Percentiles rank a stretch among this genome's conserved stretches.
phyloP scores from a whole-genome alignment of 1,140 invertebrate species.

The Scaptodrosophila lebanonensis region DNA sequence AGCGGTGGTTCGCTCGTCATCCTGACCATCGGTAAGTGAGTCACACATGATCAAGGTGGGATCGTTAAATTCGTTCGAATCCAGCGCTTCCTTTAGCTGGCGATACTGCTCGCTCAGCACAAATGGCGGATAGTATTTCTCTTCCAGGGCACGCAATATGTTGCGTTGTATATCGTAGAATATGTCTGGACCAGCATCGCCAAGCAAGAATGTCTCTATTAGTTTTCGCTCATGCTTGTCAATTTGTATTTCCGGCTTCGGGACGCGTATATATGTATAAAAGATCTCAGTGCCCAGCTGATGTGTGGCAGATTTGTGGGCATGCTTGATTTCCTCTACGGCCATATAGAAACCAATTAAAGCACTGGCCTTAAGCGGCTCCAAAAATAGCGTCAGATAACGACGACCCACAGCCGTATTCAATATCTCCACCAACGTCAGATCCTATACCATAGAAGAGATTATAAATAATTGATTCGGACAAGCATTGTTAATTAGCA shows the following conservation, averaged over 20 bases:
- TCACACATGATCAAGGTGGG: conserved; percentile 64
- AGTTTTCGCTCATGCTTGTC: conserved; percentile 81
- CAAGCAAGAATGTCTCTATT: conserved; percentile 92
- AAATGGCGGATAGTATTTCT: conserved; percentile 93
- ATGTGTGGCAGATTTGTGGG: conserved; percentile 86
- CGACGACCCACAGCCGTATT: conserved; percentile 84
- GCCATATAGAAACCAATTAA: conserved; percentile 90
- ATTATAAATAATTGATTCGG: background rate
- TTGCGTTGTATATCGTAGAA: conserved; percentile 91
- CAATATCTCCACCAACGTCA: conserved; percentile 83
- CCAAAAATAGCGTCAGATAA: conserved; percentile 88
- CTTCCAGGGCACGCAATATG: conserved; percentile 87
- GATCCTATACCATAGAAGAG: conserved; percentile 67
- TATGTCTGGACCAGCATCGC: conserved; percentile 89
- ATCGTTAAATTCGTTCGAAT: conserved; percentile 81
- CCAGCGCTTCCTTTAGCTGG: conserved; percentile 84
- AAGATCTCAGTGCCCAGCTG: conserved; percentile 93
- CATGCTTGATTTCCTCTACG: conserved; percentile 89
- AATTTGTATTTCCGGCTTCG: conserved; percentile 85
- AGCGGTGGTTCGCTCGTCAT: conserved; percentile 70
- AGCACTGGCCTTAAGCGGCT: conserved; percentile 88
- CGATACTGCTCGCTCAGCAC: conserved; percentile 91
- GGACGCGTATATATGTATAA: conserved; percentile 89
- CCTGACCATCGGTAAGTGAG: conserved; percentile 28
- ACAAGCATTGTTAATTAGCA: background rate